Evolutionary conservation across 1,140 invertebrate genomes (phyloP), one percentile per base, ranked within the genome.

Genomic region (Chionoecetes opilio): DNA sequence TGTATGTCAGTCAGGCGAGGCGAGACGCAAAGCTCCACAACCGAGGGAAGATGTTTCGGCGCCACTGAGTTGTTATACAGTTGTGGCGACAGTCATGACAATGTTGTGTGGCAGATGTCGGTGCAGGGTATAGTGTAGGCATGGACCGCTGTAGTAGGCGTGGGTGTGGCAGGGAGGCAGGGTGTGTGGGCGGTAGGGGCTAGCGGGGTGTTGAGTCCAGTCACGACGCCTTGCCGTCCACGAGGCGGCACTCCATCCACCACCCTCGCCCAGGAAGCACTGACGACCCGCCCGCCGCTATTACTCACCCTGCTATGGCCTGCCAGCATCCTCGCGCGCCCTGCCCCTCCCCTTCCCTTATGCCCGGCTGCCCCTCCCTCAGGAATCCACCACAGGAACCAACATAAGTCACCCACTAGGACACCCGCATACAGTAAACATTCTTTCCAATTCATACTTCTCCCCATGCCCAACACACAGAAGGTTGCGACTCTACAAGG

Each of bases 291-390:
- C 29, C 86, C 41, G 84, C 84, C 17, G 32, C 88, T 90, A 90
- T 90, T 90, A 90, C 88, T 90, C 88, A 90, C 88, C 41, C 88
- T 90, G 88, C 88, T 90, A 90, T 90, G 29, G 41, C n/a, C 29
- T 31, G 41, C 41, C 88, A 46, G 31, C 88, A 53, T n/a, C 38
- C 31, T 31, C 31, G 35, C 84, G 29, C 17, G 35, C 32, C 84
- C 32, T 86, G 11, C 35, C 32, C 35, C 35, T 32, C 32, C 32
- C 35, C 14, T 3, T 17, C 32, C 32, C 32, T 17, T 0, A 8
- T 32, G 14, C 32, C 35, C 29, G 21, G n/a, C 82, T 84, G 82
- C 82, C 32, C 29, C 14, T 34, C 29, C 32, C 84, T 34, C 32
- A 32, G 31, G 17, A 14, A 29, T 34, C 32, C 32, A 32, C 63